These are phyloP conservation scores for Hippolais icterina DNA, from an alignment of 2,113 vertebrate species.

Conservation along the genomic window DNA sequence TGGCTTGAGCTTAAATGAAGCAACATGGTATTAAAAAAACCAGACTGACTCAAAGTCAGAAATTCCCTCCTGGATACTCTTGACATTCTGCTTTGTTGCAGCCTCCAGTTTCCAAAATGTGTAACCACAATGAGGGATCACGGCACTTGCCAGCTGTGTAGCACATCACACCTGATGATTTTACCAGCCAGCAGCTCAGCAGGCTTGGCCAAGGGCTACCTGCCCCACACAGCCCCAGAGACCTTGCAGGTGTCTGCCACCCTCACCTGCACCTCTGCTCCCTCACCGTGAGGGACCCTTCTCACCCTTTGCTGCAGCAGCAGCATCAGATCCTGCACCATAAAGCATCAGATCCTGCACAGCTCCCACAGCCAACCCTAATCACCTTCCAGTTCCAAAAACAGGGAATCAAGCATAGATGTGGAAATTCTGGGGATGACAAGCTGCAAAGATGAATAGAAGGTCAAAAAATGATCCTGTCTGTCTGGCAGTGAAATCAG, in stretches of 20 bases:
- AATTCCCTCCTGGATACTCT: not conserved
- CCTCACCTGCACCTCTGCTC: not conserved
- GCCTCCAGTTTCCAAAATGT: not conserved
- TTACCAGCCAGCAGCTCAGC: not conserved
- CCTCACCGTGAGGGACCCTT: accelerated
- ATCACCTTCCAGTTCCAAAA: not conserved
- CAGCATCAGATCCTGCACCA: not conserved
- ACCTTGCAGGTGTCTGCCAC: too few relatives aligned
- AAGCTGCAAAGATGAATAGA: not conserved
- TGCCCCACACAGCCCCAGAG: accelerated
- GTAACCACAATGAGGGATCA: accelerated
- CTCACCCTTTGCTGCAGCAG: not conserved
- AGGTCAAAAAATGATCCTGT: not conserved
- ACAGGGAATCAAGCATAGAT: not conserved
- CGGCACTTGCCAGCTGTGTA: not conserved
- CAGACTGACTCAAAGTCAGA: not conserved
- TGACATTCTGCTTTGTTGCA: not conserved
- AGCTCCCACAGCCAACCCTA: not conserved
- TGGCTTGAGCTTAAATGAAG: not conserved
- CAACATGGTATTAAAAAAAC: accelerated
- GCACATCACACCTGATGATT: not conserved
- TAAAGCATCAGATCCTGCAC: not conserved
- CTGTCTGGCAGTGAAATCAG: not conserved
- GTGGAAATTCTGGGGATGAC: not conserved
- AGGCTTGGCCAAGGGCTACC: accelerated